Conservation (phyloP, 2,888 invertebrate species). For the Athrips mouffetella region DNA sequence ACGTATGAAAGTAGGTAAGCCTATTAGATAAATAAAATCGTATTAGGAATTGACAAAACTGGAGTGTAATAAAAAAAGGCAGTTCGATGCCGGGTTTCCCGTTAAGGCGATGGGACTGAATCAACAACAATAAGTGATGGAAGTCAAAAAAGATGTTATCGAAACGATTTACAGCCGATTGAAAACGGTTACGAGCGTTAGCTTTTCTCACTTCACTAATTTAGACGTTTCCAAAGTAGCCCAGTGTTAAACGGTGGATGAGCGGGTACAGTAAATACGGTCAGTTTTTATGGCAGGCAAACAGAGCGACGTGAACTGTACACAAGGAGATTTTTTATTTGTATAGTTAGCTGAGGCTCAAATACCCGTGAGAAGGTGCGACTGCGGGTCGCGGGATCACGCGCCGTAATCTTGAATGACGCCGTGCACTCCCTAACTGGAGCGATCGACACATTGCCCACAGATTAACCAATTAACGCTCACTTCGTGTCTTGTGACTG, state of each 20-base stretch:
- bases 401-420: slow-evolving; percentile 66
- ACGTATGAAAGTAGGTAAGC: slow-evolving; percentile 52
- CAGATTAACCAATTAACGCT: slow-evolving; percentile 48
- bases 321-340: slow-evolving; percentile 73
- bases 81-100: slow-evolving; percentile 41
- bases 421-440: slow-evolving; percentile 38
- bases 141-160: slow-evolving; percentile 68
- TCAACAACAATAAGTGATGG: slow-evolving; percentile 67
- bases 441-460: slow-evolving; percentile 51
- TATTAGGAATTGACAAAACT: slow-evolving; percentile 54
- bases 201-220: slow-evolving; percentile 76
- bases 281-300: slow-evolving; percentile 70
- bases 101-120: slow-evolving; percentile 53
- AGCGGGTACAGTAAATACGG: slow-evolving; percentile 70
- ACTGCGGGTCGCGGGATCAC: slow-evolving; percentile 37
- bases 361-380: slow-evolving; percentile 73
- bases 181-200: slow-evolving; percentile 67
- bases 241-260: slow-evolving; percentile 69
- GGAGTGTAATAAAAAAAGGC: slow-evolving; percentile 54
- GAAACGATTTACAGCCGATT: slow-evolving; percentile 68
- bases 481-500: slow-evolving; percentile 37
- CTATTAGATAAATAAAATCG: slow-evolving; percentile 52
- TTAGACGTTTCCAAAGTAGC: slow-evolving; percentile 76
- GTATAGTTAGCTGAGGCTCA: slow-evolving; percentile 64
- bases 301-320: slow-evolving; percentile 74